Evolutionary conservation across 2,113 vertebrate species (phyloP), one percentile per base, ranked within the genome.

Genomic region (Suncus etruscus): DNA sequence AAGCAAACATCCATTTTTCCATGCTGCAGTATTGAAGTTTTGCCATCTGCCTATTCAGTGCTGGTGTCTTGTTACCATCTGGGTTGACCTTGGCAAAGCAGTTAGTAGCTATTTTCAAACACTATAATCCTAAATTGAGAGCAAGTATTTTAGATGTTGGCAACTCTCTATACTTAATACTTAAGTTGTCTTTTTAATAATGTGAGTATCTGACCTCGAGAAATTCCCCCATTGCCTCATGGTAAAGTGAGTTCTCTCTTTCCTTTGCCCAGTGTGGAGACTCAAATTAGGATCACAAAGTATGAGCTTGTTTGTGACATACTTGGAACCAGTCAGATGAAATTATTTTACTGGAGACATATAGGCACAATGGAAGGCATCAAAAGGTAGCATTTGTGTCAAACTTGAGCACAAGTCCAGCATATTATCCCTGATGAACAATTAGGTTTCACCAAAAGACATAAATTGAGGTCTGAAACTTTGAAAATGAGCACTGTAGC

Each of bases 261-360:
- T 78, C 54, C 70, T 24, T 66, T 96, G 91, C 91, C 86, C 94
- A 86, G 73, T 80, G 72, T 70, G 63, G 80, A 74, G 91, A 94
- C 95, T 96, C 94, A 95, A 70, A 31, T 6, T 86, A 96, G 94
- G 58, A 70, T 97, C 93, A 92, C 91, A 90, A 94, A 93, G 94
- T 95, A 96, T 96, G 96, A 96, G 91, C 94, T 93, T 54, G 54
- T 94, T 93, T 94, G 94, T 87, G 89, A 86, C 91, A 95, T 65
- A 58, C 32, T 90, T 61, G 83, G 87, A 93, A 87, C 27, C 47
- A 89, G 84, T 96, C 96, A 95, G 95, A 94, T 0, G 54, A 95
- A 92, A 97, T 97, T 97, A 97, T 88, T 90, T 95, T 92, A 88
- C 91, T 0, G 72, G 93, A 96, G 93, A 90, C 93, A 96, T 96